These are phyloP conservation scores for Naja naja DNA, from an alignment of 2,113 vertebrate species.

Conservation along the genomic window DNA sequence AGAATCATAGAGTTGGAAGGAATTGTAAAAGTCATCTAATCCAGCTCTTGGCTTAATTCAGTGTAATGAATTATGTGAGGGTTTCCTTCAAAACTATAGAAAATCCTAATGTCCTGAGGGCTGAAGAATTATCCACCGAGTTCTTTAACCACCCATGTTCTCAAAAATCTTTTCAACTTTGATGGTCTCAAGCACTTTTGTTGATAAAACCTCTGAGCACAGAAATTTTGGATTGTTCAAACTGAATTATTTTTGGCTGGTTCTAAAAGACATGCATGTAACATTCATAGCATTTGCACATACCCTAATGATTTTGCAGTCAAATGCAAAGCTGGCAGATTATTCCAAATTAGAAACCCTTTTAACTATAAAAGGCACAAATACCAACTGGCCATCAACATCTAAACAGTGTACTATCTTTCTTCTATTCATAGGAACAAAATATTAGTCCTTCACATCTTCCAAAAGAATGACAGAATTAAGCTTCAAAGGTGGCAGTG, in stretches of 20 bases:
- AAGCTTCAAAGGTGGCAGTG: slow-evolving; percentile 3
- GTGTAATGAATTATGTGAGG: not conserved
- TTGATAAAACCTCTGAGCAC: not conserved
- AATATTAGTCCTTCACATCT: not conserved
- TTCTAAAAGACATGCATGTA: not conserved
- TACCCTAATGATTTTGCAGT: not conserved
- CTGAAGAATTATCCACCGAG: not conserved
- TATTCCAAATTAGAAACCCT: slow-evolving; percentile 21
- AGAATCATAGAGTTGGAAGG: not conserved
- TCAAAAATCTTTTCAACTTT: not conserved
- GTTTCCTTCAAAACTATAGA: not conserved
- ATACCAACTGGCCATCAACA: not conserved
- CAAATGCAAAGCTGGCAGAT: not conserved
- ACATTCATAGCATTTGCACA: not conserved
- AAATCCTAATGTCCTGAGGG: not conserved
- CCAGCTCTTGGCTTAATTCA: not conserved
- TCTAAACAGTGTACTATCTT: rapidly evolving
- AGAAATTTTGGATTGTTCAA: not conserved
- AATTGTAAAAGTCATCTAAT: not conserved
- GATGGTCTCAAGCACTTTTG: not conserved
- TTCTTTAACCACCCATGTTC: not conserved
- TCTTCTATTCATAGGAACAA: not conserved
- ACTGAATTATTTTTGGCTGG: not conserved
- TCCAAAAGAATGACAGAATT: slow-evolving; percentile 22
- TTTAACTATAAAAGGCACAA: not conserved